Evolutionary conservation across 1,140 invertebrate species (phyloP).

Genomic region (Bradynema listronoti): DNA sequence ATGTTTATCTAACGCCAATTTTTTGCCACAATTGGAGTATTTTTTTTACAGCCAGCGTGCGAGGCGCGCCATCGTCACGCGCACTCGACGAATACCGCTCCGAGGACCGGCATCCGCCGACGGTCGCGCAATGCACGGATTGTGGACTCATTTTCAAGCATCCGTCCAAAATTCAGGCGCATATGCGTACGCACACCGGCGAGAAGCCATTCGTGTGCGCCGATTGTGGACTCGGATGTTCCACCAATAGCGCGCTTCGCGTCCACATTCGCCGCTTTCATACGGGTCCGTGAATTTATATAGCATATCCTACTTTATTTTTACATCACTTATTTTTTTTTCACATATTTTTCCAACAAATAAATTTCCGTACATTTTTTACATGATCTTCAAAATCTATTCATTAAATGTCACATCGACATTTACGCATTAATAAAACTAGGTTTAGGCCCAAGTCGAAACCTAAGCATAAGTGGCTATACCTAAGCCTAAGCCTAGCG

Average conservation of each 20-base stretch:
- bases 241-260: constrained; percentile 63
- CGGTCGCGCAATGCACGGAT: constrained; percentile 30
- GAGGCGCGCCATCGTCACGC: not conserved
- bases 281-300: constrained; percentile 6
- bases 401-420: too few species aligned
- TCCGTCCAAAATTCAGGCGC: constrained; percentile 62
- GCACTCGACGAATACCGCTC: not conserved
- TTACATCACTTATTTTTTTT: constrained; percentile 1
- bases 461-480: too few species aligned
- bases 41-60: too few species aligned
- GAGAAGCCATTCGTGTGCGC: constrained; percentile 89
- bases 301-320: not conserved
- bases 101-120: constrained; percentile 2
- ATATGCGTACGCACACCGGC: constrained; percentile 74
- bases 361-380: too few species aligned
- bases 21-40: too few species aligned
- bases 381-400: too few species aligned
- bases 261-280: constrained; percentile 16
- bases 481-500: too few species aligned
- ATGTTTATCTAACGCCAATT: too few species aligned
- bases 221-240: constrained; percentile 83
- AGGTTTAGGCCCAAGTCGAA: too few species aligned
- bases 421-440: too few species aligned
- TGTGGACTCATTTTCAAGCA: constrained; percentile 62
- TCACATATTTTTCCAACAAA: too few species aligned